Base-by-base conservation (phyloP, 2,797 vertebrate species). In the Crenuchus spilurus region DNA sequence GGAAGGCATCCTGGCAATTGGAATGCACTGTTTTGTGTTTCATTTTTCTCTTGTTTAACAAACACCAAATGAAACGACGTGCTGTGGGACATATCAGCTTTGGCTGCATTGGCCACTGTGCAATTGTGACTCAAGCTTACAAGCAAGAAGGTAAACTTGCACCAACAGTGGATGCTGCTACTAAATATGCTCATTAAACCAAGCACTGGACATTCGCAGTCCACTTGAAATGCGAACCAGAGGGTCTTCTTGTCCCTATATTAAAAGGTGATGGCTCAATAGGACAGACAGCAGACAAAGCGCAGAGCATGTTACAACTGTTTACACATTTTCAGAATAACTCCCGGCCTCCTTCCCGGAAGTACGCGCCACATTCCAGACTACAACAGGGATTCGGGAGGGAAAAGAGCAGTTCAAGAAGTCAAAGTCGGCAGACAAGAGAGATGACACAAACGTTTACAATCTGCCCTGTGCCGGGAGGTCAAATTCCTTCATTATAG, bases 351-450 rank as follows among this genome's bases (percentile, higher is more conserved):
- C 84, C 89, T 95, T 96, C 90, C 92, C 39, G 91, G 92, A 96
- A 95, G 87, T 85, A 81, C 33, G 1, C 66, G 83, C 83, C 84
- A 88, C 90, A 93, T 94, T 95, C 91, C 91, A 90, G 84, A 93
- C 92, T 92, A 88, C 92, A 87, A 90, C 84, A 85, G 90, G 87
- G 91, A 93, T 84, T 83, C 70, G 54, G 78, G 78, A 91, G 91
- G 87, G 37, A 64, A 70, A 86, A 84, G 70, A 73, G 75, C 82
- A 87, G 87, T 85, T 92, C 80, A 90, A 88, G 80, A 88, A 91
- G 89, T 88, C 91, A 92, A 80, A 77, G 85, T 84, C 73, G 86
- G 65, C 83, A 86, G 81, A 86, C 85, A 87, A 84, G 88, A 87
- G 79, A 89, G 91, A 92, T 83, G 84, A 81, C 85, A 87, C 82